These are phyloP conservation scores for Zosterops pallidus DNA, from an alignment of 2,113 vertebrate species.

Conservation along the genomic window DNA sequence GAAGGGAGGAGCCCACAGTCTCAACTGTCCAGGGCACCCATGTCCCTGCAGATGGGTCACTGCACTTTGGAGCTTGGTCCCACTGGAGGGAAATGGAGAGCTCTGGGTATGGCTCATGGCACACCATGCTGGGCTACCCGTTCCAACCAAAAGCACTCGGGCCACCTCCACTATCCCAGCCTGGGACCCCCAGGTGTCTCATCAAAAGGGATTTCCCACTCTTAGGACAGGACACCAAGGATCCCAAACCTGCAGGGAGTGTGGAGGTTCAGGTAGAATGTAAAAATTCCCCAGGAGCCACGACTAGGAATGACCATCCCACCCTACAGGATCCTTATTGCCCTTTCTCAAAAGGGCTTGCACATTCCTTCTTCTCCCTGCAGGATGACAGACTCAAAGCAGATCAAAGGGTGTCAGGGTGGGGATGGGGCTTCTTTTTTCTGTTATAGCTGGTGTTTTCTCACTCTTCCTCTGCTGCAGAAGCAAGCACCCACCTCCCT, in stretches of 20 bases:
- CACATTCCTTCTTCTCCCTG: background rate
- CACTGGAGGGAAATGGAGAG: background rate
- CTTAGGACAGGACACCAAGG: background rate
- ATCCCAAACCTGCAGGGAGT: background rate
- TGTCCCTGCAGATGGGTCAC: background rate
- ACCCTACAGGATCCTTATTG: background rate
- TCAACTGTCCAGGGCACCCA: background rate
- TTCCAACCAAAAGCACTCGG: background rate
- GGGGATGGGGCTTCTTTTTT: background rate
- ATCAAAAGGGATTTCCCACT: background rate
- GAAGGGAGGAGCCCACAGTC: background rate
- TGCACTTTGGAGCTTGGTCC: background rate
- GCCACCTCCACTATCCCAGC: background rate
- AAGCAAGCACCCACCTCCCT: background rate
- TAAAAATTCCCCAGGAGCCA: background rate
- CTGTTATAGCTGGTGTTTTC: constrained; percentile 5
- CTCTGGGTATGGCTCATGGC: background rate
- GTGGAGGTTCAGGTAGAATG: background rate
- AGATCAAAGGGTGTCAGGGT: background rate
- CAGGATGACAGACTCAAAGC: background rate
- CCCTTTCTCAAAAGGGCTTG: background rate
- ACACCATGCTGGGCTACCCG: background rate
- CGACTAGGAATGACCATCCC: background rate
- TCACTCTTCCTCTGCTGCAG: constrained; percentile 2
- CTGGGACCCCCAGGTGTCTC: background rate